Conservation (phyloP, 2,888 invertebrate species). For the Entomobrya proxima region DNA sequence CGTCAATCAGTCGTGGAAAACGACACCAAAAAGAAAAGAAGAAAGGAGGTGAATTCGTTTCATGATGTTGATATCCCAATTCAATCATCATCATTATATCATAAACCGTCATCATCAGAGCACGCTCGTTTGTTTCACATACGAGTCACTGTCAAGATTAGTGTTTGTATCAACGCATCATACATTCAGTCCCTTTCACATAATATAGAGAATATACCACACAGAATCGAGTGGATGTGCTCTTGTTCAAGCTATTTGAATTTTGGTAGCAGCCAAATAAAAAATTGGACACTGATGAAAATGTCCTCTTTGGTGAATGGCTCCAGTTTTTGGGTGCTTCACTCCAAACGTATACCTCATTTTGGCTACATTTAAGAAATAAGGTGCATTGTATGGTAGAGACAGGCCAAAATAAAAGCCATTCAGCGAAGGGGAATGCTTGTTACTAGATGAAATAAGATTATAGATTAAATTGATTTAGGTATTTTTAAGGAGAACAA, state of each 20-base stretch:
- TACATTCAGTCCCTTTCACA: too few relatives aligned
- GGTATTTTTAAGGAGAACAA: background rate
- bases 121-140: background rate
- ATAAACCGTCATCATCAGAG: background rate
- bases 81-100: background rate
- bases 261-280: too few relatives aligned
- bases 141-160: too few relatives aligned
- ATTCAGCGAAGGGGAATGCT: background rate
- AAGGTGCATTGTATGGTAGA: background rate
- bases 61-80: background rate
- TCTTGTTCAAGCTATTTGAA: too few relatives aligned
- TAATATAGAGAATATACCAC: too few relatives aligned
- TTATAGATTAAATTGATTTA: conserved; percentile 37
- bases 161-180: too few relatives aligned
- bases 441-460: background rate
- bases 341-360: too few relatives aligned
- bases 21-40: background rate
- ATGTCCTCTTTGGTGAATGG: too few relatives aligned
- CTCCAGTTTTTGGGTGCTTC: too few relatives aligned
- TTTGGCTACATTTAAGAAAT: too few relatives aligned
- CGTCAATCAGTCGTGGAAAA: background rate
- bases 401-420: background rate
- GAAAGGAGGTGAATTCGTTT: background rate
- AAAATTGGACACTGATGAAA: too few relatives aligned
- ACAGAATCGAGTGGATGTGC: too few relatives aligned